Percentiles rank a stretch among this genome's conserved stretches.
Conservation (phyloP, 2,797 vertebrate genomes). For the Setipinna tenuifilis region DNA sequence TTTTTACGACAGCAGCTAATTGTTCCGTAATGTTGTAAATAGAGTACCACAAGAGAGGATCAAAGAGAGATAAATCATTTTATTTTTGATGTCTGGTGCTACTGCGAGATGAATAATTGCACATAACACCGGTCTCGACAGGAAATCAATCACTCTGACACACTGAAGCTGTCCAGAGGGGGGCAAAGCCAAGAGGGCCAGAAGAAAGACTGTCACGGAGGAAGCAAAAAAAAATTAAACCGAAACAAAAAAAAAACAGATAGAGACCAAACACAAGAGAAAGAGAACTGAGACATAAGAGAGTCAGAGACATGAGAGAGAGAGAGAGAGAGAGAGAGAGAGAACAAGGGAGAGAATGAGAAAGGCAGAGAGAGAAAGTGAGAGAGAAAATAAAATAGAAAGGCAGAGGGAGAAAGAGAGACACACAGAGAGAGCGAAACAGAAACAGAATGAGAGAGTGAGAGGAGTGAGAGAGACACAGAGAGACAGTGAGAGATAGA, state of each 20-base stretch:
- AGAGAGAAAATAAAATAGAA: too few relatives aligned
- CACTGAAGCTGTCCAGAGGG: constrained; percentile 36
- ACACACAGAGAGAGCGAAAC: too few relatives aligned
- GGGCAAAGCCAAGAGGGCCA: not conserved
- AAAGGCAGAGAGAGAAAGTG: too few relatives aligned
- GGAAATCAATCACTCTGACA: constrained; percentile 53
- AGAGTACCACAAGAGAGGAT: not conserved
- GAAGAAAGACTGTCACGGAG: not conserved
- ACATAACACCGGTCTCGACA: constrained; percentile 33
- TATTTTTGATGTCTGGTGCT: not conserved
- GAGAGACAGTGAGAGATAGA: not conserved
- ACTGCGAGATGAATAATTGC: constrained; percentile 33
- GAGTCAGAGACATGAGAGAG: not conserved
- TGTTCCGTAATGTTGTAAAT: not conserved
- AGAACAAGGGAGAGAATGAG: too few relatives aligned
- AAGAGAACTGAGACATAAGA: not conserved
- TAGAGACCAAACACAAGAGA: not conserved
- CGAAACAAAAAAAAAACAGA: not conserved
- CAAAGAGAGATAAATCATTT: not conserved
- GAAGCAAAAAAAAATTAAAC: not conserved
- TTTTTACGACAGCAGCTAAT: not conserved
- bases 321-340: not conserved
- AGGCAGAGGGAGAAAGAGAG: too few relatives aligned
- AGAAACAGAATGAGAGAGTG: not conserved
- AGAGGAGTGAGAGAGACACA: not conserved